Percentiles rank a stretch among this genome's conserved stretches.
Evolutionary conservation across 1,140 invertebrate species (phyloP).

Genomic region (Mizuhopecten yessoensis): DNA sequence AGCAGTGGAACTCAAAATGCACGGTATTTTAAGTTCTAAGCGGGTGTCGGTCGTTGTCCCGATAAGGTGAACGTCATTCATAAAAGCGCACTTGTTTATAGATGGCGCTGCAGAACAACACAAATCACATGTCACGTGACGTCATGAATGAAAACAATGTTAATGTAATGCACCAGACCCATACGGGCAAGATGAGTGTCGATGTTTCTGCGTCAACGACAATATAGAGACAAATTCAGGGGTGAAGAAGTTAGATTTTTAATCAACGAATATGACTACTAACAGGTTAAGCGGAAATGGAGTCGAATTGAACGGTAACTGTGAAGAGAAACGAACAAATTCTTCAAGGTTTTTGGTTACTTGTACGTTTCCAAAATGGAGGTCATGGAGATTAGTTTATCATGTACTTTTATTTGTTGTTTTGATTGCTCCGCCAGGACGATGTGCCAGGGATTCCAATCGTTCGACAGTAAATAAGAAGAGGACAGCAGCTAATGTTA

Average conservation of each 20-base stretch:
- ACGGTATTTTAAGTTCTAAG: not conserved
- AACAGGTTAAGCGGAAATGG: not conserved
- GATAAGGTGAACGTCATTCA: conserved; percentile 33
- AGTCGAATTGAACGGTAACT: not conserved
- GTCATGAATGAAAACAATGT: conserved; percentile 39
- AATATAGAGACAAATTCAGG: not conserved
- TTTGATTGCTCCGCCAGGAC: not conserved
- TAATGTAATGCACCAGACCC: conserved; percentile 37
- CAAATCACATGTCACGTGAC: conserved; percentile 37
- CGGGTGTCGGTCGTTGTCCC: not conserved
- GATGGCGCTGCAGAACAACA: conserved; percentile 21
- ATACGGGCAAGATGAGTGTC: conserved; percentile 30
- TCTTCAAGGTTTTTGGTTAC: conserved; percentile 34
- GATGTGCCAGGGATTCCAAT: conserved; percentile 17
- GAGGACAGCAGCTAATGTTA: conserved; percentile 22
- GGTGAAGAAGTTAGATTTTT: not conserved
- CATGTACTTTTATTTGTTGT: conserved; percentile 39
- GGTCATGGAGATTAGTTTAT: not conserved
- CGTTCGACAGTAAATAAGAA: not conserved
- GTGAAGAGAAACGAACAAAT: conserved; percentile 24
- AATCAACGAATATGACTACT: not conserved
- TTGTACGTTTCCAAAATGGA: conserved; percentile 38
- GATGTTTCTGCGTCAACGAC: conserved; percentile 6
- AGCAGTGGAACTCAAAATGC: not conserved
- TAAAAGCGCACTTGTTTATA: conserved; percentile 35